phyloP scores from a whole-genome alignment of 2,888 invertebrate genomes.

The Heteromyza rotundicornis region DNA sequence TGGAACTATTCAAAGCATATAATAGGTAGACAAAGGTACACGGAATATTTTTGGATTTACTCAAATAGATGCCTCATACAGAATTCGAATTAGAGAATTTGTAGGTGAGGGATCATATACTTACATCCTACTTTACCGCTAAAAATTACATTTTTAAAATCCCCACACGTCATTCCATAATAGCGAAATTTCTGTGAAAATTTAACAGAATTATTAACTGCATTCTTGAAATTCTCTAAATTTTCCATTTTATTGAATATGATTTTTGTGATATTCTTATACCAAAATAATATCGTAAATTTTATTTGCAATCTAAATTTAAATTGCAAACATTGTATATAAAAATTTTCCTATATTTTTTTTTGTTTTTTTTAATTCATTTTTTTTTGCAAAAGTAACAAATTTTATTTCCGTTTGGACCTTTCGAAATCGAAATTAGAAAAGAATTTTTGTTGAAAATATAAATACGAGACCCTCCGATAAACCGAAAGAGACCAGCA shows the following conservation, averaged over 20 bases:
- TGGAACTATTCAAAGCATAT: no score
- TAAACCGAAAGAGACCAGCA: neutral
- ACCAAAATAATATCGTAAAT: neutral
- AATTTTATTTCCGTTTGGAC: constrained; percentile 44
- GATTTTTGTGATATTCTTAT: neutral
- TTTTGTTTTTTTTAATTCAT: constrained; percentile 29
- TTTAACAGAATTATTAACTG: no score
- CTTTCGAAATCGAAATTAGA: constrained; percentile 47
- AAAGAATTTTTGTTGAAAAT: constrained; percentile 4
- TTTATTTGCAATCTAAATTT: neutral
- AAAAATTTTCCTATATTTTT: constrained; percentile 47
- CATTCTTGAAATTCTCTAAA: neutral
- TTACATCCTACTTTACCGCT: no score
- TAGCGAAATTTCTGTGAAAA: no score
- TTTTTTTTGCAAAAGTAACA: constrained; percentile 44
- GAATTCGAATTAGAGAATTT: no score
- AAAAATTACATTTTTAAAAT: no score
- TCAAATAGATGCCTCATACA: no score
- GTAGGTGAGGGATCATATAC: no score
- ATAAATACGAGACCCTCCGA: neutral
- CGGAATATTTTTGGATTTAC: no score
- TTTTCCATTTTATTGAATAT: neutral
- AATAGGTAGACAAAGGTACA: no score
- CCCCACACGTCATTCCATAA: no score
- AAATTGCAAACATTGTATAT: neutral